phyloP scores from a whole-genome alignment of 2,888 invertebrate genomes.

The Rutpela maculata region DNA sequence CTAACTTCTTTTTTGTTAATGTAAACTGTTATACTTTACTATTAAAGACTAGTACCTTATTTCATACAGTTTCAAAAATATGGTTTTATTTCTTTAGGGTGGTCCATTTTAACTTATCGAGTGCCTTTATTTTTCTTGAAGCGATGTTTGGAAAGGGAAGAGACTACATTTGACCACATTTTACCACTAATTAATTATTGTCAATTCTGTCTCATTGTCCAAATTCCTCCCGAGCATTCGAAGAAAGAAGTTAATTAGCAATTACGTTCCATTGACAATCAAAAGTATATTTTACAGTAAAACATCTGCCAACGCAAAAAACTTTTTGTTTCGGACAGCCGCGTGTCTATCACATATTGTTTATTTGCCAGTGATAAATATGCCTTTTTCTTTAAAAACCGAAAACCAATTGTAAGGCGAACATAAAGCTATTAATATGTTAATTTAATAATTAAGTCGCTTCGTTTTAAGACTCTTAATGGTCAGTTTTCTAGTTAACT shows the following conservation, averaged over 20 bases:
- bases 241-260: not conserved
- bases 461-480: conserved; percentile 30
- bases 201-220: not conserved
- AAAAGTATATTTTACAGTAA: not conserved
- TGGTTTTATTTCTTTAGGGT: too few relatives aligned
- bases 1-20: too few relatives aligned
- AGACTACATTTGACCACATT: too few relatives aligned
- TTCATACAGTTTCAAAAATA: too few relatives aligned
- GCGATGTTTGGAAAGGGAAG: too few relatives aligned
- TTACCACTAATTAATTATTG: not conserved
- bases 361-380: conserved; percentile 11
- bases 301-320: not conserved
- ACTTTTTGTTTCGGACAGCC: not conserved
- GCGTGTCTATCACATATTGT: conserved; percentile 5
- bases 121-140: too few relatives aligned
- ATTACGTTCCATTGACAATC: not conserved
- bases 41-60: too few relatives aligned
- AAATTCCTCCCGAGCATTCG: not conserved
- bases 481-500: conserved; percentile 28
- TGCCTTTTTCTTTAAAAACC: conserved; percentile 25
- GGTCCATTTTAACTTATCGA: too few relatives aligned
- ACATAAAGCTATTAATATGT: conserved; percentile 38
- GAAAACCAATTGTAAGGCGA: conserved; percentile 22
- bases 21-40: too few relatives aligned
- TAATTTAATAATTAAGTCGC: conserved; percentile 33